Percentiles rank a stretch among this genome's conserved stretches.
These are phyloP conservation scores for Sebastes cheni DNA, from an alignment of 2,797 vertebrate species.

Conservation along the genomic window DNA sequence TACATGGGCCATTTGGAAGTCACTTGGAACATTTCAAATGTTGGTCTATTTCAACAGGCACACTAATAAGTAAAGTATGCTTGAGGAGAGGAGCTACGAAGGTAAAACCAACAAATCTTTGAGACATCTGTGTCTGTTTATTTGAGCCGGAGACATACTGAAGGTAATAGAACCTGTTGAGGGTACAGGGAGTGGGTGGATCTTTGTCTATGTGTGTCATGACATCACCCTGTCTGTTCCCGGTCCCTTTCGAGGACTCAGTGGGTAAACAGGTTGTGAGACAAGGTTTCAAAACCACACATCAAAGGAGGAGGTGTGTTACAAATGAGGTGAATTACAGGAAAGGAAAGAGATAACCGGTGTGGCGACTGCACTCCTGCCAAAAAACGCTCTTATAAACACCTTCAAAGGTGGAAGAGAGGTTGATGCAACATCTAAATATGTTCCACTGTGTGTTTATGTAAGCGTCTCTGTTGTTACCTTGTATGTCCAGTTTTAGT, in stretches of 20 bases:
- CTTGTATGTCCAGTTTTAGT: conserved; percentile 48
- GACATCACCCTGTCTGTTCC: conserved; percentile 51
- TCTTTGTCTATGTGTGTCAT: conserved; percentile 26
- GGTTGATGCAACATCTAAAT: conserved; percentile 56
- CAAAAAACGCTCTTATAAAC: conserved; percentile 53
- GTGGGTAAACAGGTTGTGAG: conserved; percentile 56
- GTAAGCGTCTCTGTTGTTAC: conserved; percentile 30
- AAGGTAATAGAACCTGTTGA: conserved; percentile 24
- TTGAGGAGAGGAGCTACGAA: neutral
- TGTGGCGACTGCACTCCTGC: conserved; percentile 54
- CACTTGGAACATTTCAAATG: neutral
- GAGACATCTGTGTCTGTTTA: neutral
- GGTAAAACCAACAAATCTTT: neutral
- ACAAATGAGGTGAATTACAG: conserved; percentile 61
- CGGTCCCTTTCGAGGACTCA: neutral
- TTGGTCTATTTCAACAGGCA: neutral
- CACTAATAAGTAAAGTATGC: neutral
- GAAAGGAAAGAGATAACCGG: conserved; percentile 57
- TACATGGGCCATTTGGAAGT: neutral
- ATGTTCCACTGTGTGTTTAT: conserved; percentile 41
- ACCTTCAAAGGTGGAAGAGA: conserved; percentile 49
- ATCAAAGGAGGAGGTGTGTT: conserved; percentile 66
- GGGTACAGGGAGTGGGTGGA: conserved; percentile 39
- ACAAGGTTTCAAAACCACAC: conserved; percentile 43
- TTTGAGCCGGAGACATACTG: neutral